A percentile compares a stretch with the other conserved stretches of the same genome.
Evolutionary conservation across 1,140 invertebrate genomes (phyloP).

Genomic region (Stenopsyche tienmushanensis): DNA sequence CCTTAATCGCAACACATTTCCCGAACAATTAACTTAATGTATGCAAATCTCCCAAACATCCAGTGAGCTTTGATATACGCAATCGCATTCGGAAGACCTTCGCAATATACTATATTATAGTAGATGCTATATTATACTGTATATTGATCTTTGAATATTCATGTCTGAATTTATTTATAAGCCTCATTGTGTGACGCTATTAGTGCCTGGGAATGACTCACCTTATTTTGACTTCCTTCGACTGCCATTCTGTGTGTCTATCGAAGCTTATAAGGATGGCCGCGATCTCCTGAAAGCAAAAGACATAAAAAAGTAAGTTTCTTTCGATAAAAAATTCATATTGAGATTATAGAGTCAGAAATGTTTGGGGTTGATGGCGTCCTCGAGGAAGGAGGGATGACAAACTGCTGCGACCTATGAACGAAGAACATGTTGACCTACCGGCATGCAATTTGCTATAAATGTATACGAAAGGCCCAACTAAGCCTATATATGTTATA

Average conservation of each 20-base stretch:
- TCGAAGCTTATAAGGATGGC: conserved; percentile 96
- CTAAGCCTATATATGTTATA: neutral
- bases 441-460: neutral
- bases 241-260: conserved; percentile 93
- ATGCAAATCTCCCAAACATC: conserved; percentile 23
- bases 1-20: neutral
- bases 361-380: neutral
- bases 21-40: conserved; percentile 15
- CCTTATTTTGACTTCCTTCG: conserved; percentile 95
- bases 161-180: no score
- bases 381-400: conserved; percentile 1
- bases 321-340: neutral
- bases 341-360: neutral
- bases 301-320: conserved; percentile 38
- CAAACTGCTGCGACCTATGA: conserved; percentile 14
- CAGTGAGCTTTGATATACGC: neutral
- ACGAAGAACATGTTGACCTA: neutral
- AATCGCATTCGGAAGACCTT: neutral
- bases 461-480: neutral
- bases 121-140: no score
- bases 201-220: conserved; percentile 54
- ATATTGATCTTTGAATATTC: no score
- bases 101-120: conserved; percentile 6
- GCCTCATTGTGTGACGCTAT: neutral
- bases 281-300: conserved; percentile 89